Evolutionary conservation across 2,797 vertebrate species (phyloP).

Genomic region (Enteromius treurensis): DNA sequence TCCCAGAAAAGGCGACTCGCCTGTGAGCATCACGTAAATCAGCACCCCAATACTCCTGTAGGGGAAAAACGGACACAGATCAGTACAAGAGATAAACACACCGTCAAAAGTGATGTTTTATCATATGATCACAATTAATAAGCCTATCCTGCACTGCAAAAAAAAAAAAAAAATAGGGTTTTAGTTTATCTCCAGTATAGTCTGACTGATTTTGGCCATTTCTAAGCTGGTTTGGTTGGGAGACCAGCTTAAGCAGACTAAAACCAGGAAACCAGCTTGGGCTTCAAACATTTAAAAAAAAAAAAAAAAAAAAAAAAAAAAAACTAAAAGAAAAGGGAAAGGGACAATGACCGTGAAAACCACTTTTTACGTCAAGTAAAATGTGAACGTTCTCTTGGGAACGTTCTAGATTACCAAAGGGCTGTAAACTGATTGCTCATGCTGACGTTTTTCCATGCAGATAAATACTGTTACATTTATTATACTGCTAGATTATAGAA

Average conservation of each 20-base stretch:
- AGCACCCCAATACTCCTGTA: slow-evolving; percentile 81
- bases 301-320: background rate
- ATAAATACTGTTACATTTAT: slow-evolving; percentile 14
- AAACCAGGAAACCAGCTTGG: background rate
- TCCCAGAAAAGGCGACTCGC: slow-evolving; percentile 83
- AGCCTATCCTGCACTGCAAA: background rate
- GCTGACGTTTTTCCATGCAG: background rate
- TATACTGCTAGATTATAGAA: background rate
- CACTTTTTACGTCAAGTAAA: background rate
- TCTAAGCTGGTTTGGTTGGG: background rate
- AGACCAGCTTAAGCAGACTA: background rate
- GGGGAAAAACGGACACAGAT: slow-evolving; percentile 2
- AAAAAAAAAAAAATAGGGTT: too few relatives aligned
- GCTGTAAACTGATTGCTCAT: background rate
- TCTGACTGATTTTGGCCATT: background rate
- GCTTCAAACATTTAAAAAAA: background rate
- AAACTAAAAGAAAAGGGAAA: background rate
- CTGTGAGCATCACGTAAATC: slow-evolving; percentile 83
- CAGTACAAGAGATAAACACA: background rate
- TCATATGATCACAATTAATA: background rate
- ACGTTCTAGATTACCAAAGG: background rate
- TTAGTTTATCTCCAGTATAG: background rate
- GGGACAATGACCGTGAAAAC: background rate
- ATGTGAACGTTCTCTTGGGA: background rate
- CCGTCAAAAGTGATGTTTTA: background rate